Conservation (phyloP, 2,797 vertebrate species). For the Gymnocypris eckloni region DNA sequence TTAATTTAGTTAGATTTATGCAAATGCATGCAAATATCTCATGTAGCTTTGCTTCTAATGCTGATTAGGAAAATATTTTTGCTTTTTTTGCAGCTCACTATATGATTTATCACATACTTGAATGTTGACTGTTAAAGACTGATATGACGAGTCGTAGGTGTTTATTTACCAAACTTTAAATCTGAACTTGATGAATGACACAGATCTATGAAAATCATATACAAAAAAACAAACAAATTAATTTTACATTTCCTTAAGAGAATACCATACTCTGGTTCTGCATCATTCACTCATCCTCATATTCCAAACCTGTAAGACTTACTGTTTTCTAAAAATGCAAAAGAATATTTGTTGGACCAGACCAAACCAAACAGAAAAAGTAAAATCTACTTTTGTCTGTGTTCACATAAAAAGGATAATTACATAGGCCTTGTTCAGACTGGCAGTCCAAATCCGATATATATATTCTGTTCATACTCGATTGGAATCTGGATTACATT, state of each 20-base stretch:
- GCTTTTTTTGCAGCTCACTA: neutral
- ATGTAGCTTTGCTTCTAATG: neutral
- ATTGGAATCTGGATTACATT: too few species aligned
- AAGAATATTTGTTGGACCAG: too few species aligned
- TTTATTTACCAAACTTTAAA: slow-evolving; percentile 1
- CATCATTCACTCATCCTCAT: neutral
- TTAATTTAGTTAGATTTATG: neutral
- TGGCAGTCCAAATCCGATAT: too few species aligned
- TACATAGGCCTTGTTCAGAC: too few species aligned
- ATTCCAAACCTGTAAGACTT: neutral
- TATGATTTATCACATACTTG: neutral
- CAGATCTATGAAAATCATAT: neutral
- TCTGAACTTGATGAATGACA: neutral
- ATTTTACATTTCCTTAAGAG: neutral
- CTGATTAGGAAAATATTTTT: neutral
- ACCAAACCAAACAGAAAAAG: too few species aligned
- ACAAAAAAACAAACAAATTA: neutral
- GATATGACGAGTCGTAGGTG: neutral
- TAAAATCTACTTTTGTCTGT: too few species aligned
- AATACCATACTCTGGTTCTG: neutral
- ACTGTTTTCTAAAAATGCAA: neutral
- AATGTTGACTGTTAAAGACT: neutral
- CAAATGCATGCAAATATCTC: neutral
- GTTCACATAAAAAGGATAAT: too few species aligned
- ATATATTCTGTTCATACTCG: too few species aligned